A percentile compares a stretch with the other conserved stretches of the same genome.
Conservation (phyloP, 2,113 vertebrate genomes). For the Passer domesticus region DNA sequence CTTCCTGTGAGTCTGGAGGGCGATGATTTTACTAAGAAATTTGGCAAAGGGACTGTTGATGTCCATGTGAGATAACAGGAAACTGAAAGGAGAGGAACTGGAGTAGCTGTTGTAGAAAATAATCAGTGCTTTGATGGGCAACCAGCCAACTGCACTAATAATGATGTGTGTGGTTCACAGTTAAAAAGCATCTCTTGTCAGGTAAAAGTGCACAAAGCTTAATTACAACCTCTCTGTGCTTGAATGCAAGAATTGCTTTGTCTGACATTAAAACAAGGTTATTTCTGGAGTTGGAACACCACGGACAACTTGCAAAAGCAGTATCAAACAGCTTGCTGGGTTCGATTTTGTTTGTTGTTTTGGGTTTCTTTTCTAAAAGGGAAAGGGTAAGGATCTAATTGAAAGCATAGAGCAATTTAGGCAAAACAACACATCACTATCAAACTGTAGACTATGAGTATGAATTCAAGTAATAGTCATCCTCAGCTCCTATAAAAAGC, state of each 20-base stretch:
- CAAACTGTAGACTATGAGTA: background rate
- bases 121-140: slow-evolving; percentile 43
- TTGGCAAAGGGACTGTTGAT: slow-evolving; percentile 31
- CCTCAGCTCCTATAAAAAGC: background rate
- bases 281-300: background rate
- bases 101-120: slow-evolving; percentile 29
- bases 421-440: background rate
- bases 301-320: background rate
- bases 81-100: slow-evolving; percentile 21
- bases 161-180: background rate
- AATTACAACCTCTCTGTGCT: background rate
- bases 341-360: background rate
- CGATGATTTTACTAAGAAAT: background rate
- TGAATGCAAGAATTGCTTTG: background rate
- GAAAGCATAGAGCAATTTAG: background rate
- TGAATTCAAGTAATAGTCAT: background rate
- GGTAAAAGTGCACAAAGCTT: background rate
- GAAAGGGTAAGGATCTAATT: background rate
- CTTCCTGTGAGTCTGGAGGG: slow-evolving; percentile 25
- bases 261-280: background rate
- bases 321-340: background rate
- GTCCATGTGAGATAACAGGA: slow-evolving; percentile 35
- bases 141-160: slow-evolving; percentile 23
- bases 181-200: slow-evolving; percentile 8
- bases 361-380: background rate